A percentile compares a stretch with the other conserved stretches of the same genome.
phyloP scores from a whole-genome alignment of 2,113 vertebrate species.

The Falcunculus frontatus region DNA sequence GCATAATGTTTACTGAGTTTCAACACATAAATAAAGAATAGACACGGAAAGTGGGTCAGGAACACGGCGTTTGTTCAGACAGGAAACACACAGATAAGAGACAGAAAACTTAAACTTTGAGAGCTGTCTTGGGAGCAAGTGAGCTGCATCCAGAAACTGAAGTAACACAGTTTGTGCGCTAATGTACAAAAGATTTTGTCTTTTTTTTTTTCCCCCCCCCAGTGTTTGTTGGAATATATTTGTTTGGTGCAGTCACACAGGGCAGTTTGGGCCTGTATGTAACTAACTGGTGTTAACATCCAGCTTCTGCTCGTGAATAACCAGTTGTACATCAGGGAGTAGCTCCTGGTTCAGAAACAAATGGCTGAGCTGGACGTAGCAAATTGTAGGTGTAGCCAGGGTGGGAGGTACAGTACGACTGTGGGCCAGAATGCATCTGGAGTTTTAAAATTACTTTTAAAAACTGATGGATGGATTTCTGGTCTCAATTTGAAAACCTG shows the following conservation, averaged over 20 bases:
- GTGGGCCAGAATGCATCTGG: background rate
- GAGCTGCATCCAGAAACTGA: background rate
- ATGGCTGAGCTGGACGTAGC: background rate
- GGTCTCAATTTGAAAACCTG: conserved; percentile 7
- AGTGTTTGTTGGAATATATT: background rate
- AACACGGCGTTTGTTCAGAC: background rate
- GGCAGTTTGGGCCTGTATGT: background rate
- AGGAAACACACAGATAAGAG: background rate
- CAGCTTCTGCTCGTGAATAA: background rate
- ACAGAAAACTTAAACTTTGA: background rate
- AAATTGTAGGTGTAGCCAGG: background rate
- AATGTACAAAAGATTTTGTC: background rate
- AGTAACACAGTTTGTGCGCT: background rate
- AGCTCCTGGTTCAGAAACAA: background rate
- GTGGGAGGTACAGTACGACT: background rate
- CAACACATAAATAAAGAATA: conserved; percentile 12
- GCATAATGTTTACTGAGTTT: conserved; percentile 40
- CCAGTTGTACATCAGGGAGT: background rate
- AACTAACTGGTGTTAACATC: background rate
- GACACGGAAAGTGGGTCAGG: background rate
- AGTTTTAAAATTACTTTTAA: background rate
- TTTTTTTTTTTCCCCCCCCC: background rate
- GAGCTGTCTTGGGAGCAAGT: background rate
- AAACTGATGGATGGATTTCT: background rate
- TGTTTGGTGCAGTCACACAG: background rate